Conservation (phyloP, 2,888 invertebrate species). For the Oscheius sp. region DNA sequence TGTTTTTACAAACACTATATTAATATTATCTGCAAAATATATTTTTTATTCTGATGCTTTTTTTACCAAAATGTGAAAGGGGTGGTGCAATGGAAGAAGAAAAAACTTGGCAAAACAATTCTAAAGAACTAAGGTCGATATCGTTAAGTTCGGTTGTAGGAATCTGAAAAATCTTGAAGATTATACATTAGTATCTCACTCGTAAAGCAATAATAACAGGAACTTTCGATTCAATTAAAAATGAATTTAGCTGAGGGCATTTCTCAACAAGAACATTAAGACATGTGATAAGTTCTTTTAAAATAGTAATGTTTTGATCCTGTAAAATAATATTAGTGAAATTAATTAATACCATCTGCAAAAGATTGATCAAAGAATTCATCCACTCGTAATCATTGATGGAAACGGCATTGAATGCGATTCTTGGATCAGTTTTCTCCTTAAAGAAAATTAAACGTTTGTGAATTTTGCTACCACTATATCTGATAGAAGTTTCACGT, state of each 20-base stretch:
- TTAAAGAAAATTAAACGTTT: too few relatives aligned
- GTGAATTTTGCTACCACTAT: not conserved
- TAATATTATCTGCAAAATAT: slow-evolving; percentile 36
- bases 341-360: slow-evolving; percentile 33
- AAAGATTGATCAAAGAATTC: slow-evolving; percentile 30
- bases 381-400: slow-evolving; percentile 39
- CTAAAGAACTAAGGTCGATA: slow-evolving; percentile 8
- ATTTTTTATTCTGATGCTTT: not conserved
- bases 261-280: slow-evolving; percentile 28
- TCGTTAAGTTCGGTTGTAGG: not conserved
- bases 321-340: slow-evolving; percentile 2
- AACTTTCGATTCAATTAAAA: slow-evolving; percentile 38
- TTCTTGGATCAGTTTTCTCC: slow-evolving; percentile 40
- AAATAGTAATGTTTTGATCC: slow-evolving; percentile 40
- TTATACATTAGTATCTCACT: not conserved
- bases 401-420: slow-evolving; percentile 35
- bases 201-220: slow-evolving; percentile 30
- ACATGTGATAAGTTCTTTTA: slow-evolving; percentile 25
- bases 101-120: slow-evolving; percentile 33
- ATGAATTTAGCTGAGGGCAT: slow-evolving; percentile 29
- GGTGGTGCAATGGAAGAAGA: slow-evolving; percentile 30
- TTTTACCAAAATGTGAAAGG: slow-evolving; percentile 37
- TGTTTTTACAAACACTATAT: slow-evolving; percentile 33
- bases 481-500: not conserved
- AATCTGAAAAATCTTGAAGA: not conserved